phyloP scores from a whole-genome alignment of 2,113 vertebrate species.

The Nymphicus hollandicus region DNA sequence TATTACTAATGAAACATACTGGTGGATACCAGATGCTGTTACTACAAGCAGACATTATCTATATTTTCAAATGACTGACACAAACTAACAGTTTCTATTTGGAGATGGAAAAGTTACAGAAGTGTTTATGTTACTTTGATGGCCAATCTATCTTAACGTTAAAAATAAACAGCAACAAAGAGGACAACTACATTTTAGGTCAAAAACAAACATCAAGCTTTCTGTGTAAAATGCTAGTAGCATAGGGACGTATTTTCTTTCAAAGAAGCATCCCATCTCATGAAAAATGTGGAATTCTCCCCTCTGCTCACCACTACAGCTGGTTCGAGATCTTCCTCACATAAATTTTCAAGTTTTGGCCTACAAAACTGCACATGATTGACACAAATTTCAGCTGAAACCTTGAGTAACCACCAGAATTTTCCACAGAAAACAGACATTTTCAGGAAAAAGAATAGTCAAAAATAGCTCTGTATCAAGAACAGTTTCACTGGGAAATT shows the following conservation, averaged over 20 bases:
- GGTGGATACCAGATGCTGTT: not conserved
- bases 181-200: not conserved
- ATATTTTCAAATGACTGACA: not conserved
- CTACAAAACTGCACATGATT: not conserved
- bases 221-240: not conserved
- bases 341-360: conserved; percentile 48
- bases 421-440: conserved; percentile 18
- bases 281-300: conserved; percentile 17
- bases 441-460: not conserved
- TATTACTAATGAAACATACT: not conserved
- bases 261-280: not conserved
- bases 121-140: not conserved
- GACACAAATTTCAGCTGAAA: conserved; percentile 41
- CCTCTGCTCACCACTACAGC: conserved; percentile 28
- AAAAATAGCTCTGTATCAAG: conserved; percentile 49
- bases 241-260: not conserved
- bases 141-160: not conserved
- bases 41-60: not conserved
- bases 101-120: not conserved
- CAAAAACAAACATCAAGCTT: not conserved
- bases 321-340: conserved; percentile 16
- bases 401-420: conserved; percentile 31
- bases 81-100: not conserved
- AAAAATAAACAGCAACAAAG: not conserved
- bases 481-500: conserved; percentile 39